Evolutionary conservation across 2,888 invertebrate species (phyloP), one percentile per base, ranked within the genome.

Genomic region (Linhomoeus sp.): DNA sequence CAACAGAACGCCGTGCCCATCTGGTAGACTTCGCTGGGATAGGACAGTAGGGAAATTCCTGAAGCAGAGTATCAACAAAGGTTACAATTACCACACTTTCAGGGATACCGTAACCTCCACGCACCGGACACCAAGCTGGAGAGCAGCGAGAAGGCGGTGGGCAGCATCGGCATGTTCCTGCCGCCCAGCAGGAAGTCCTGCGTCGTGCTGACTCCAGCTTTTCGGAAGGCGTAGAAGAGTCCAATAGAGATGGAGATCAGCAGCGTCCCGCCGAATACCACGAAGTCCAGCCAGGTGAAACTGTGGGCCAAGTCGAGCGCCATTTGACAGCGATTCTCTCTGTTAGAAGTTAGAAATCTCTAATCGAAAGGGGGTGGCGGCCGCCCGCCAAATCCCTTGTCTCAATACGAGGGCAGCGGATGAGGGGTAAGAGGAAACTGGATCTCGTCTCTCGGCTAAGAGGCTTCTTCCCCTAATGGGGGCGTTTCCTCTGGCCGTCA

Each of bases 11-110:
- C 45, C 22, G 40, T 42, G 2, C 50, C 50, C n/a, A 43, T 50
- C 22, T 45, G 29, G 49, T 50, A 50, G 22, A 50, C 33, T 41
- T 50, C 49, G 17, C 47, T 23, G 5, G 49, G 29, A 15, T 51
- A 29, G 7, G 29, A 29, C 29, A 29, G 12, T 12, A 29, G 29
- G 12, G 29, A 5, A 12, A 29, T 29, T 5, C 29, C 29, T 29
- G 29, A 9, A 20, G 23, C 9, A 5, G 24, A 36, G 36, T 23
- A 44, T 36, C 15, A 36, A 44, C 45, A n/a, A n/a, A n/a, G n/a
- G n/a, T n/a, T n/a, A n/a, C n/a, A n/a, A n/a, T n/a, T n/a, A n/a
- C n/a, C n/a, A n/a, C n/a, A n/a, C n/a, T n/a, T n/a, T n/a, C n/a
- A n/a, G n/a, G n/a, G n/a, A n/a, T n/a, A n/a, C n/a, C n/a, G n/a